phyloP scores from a whole-genome alignment of 2,888 invertebrate species.

The Lepidochitona cinerea region DNA sequence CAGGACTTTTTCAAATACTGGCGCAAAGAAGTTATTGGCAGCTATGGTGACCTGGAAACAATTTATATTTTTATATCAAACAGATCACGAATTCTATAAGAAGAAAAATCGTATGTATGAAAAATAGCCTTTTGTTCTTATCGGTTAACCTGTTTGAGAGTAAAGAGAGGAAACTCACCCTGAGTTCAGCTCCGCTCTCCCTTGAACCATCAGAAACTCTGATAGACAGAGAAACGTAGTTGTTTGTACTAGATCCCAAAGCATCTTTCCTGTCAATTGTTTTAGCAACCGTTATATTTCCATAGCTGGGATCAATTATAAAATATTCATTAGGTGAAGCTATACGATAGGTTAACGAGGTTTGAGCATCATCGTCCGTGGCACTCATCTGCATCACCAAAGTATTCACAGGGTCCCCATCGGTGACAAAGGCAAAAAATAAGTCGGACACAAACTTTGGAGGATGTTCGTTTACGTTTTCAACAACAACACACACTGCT shows the following conservation, averaged over 20 bases:
- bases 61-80: too few species aligned
- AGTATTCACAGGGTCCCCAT: background rate
- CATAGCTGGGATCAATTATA: background rate
- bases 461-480: background rate
- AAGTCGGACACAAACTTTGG: background rate
- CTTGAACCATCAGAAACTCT: background rate
- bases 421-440: background rate
- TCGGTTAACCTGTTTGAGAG: too few species aligned
- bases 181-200: background rate
- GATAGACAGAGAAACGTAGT: background rate
- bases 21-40: background rate
- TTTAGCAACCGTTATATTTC: background rate
- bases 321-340: background rate
- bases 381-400: background rate
- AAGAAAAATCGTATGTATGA: too few species aligned
- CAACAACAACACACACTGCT: background rate
- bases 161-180: background rate
- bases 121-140: too few species aligned
- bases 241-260: background rate
- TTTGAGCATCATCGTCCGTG: background rate
- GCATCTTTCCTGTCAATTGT: background rate
- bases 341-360: background rate
- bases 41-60: background rate
- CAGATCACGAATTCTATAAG: too few species aligned
- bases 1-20: background rate